Percentiles rank a stretch among this genome's conserved stretches.
phyloP scores from a whole-genome alignment of 2,888 invertebrate species.

The Idaea biselata region DNA sequence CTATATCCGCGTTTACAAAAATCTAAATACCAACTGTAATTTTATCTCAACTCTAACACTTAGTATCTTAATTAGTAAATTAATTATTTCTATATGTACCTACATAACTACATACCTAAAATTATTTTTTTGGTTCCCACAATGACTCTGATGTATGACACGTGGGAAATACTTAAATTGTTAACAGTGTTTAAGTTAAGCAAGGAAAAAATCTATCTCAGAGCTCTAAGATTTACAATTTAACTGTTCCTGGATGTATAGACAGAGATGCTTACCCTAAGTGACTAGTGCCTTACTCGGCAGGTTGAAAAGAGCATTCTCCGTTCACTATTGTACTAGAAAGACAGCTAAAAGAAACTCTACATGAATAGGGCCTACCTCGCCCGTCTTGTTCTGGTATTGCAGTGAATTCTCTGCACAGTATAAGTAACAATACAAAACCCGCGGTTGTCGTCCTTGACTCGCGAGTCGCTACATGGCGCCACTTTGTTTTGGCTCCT shows the following conservation, averaged over 20 bases:
- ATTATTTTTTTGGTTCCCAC: neutral
- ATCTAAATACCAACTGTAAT: conserved; percentile 2
- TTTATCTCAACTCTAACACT: neutral
- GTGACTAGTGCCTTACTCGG: too few relatives aligned
- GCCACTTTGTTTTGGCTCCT: conserved; percentile 28
- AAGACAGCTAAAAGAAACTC: neutral
- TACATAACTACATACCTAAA: neutral
- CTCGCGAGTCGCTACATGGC: conserved; percentile 58
- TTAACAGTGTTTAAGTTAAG: neutral
- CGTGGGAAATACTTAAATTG: neutral
- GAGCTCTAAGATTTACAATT: neutral
- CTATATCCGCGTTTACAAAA: conserved; percentile 6
- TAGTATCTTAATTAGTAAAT: conserved; percentile 7
- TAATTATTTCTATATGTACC: conserved; percentile 1
- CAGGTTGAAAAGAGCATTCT: too few relatives aligned
- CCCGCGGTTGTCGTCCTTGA: conserved; percentile 57
- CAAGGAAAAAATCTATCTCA: neutral
- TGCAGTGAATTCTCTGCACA: conserved; percentile 32
- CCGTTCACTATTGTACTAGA: neutral
- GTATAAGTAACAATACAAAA: conserved; percentile 38
- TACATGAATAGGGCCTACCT: conserved; percentile 15
- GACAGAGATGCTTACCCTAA: too few relatives aligned
- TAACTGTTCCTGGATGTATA: neutral
- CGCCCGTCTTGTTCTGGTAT: conserved; percentile 27
- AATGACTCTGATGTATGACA: conserved; percentile 2